phyloP scores from a whole-genome alignment of 2,888 invertebrate species.

The Drosophila atripex region DNA sequence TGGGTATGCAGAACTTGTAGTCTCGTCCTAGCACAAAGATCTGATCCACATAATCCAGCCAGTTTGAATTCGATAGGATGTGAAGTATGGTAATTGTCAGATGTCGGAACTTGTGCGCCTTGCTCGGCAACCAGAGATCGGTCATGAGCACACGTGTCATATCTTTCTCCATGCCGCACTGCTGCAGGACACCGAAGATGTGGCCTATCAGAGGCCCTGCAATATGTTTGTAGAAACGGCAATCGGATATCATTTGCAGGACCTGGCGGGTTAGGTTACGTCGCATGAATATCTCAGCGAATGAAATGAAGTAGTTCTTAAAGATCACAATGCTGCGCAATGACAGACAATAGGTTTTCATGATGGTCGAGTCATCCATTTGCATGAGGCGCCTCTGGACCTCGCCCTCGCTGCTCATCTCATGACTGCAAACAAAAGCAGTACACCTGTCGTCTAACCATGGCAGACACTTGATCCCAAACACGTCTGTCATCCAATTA shows the following conservation, averaged over 20 bases:
- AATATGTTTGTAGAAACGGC: slow-evolving; percentile 27
- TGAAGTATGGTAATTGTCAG: slow-evolving; percentile 25
- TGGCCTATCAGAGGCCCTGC: slow-evolving; percentile 10
- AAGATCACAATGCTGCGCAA: slow-evolving; percentile 33
- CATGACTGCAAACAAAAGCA: slow-evolving; percentile 41
- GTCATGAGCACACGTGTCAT: slow-evolving; percentile 37
- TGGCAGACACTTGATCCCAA: slow-evolving; percentile 52
- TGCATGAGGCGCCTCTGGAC: slow-evolving; percentile 32
- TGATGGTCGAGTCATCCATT: not conserved
- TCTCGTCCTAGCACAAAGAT: slow-evolving; percentile 22
- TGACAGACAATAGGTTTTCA: slow-evolving; percentile 27
- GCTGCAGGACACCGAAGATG: slow-evolving; percentile 7
- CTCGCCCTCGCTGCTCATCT: slow-evolving; percentile 10
- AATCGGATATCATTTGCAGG: slow-evolving; percentile 44
- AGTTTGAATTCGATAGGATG: slow-evolving; percentile 43
- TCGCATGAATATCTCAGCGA: slow-evolving; percentile 33
- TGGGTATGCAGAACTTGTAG: slow-evolving; percentile 35
- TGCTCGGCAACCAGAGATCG: slow-evolving; percentile 48
- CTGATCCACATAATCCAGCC: slow-evolving; percentile 40
- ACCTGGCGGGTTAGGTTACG: slow-evolving; percentile 29
- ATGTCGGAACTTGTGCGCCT: not conserved
- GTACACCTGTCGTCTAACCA: slow-evolving; percentile 34
- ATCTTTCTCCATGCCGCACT: slow-evolving; percentile 4
- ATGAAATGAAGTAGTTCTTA: slow-evolving; percentile 28
- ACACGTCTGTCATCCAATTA: slow-evolving; percentile 7